Percentiles rank a stretch among this genome's conserved stretches.
Conservation (phyloP, 2,888 invertebrate genomes). For the Disparrhopalites patrizii region DNA sequence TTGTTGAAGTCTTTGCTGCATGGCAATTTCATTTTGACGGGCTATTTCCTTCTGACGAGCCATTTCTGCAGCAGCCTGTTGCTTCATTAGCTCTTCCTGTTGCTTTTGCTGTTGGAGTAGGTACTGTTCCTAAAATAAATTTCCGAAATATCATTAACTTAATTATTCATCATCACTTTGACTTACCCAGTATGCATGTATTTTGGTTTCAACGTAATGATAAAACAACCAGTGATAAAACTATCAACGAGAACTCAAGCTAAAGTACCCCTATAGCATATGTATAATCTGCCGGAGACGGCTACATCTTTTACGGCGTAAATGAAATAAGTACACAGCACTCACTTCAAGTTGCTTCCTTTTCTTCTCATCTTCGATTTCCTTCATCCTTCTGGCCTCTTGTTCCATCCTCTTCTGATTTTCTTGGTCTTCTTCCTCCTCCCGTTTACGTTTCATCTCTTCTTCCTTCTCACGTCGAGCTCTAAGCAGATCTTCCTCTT, state of each 20-base stretch:
- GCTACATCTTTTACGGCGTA: too few species aligned
- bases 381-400: slow-evolving; percentile 16
- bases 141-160: too few species aligned
- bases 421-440: slow-evolving; percentile 52
- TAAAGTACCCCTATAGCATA: too few species aligned
- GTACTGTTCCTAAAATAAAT: slow-evolving; percentile 29
- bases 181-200: too few species aligned
- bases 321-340: too few species aligned
- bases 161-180: too few species aligned
- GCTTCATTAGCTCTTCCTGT: slow-evolving; percentile 32
- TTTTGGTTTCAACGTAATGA: too few species aligned
- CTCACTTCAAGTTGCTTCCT: slow-evolving; percentile 41
- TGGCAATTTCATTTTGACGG: slow-evolving; percentile 38
- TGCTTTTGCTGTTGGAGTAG: slow-evolving; percentile 24
- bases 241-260: too few species aligned
- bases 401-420: slow-evolving; percentile 37
- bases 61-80: slow-evolving; percentile 38
- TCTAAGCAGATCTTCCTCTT: slow-evolving; percentile 42
- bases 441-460: slow-evolving; percentile 57
- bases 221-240: too few species aligned
- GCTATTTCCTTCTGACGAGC: slow-evolving; percentile 41
- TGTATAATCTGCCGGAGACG: too few species aligned
- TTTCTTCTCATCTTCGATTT: slow-evolving; percentile 45
- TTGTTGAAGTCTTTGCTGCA: slow-evolving; percentile 38
- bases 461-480: slow-evolving; percentile 49